A percentile compares a stretch with the other conserved stretches of the same genome.
These are phyloP conservation scores for Oncorhynchus clarkii DNA, from an alignment of 2,113 vertebrate genomes.

Conservation along the genomic window DNA sequence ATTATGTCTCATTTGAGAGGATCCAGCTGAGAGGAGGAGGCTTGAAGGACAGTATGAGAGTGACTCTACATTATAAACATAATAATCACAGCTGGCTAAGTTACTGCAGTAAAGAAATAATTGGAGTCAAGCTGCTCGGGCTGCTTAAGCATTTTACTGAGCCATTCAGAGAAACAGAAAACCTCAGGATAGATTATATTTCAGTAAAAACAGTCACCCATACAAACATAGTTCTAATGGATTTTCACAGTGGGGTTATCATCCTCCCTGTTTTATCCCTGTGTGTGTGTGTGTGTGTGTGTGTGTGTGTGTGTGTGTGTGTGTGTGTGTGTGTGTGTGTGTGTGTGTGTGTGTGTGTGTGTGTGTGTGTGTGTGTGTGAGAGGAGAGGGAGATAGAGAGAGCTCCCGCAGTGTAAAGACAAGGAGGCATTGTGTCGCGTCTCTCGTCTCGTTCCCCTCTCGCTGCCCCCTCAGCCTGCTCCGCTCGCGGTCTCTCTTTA, in stretches of 20 bases:
- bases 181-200: constrained; percentile 53
- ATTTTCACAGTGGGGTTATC: constrained; percentile 41
- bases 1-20: constrained; percentile 67
- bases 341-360: constrained; percentile 29
- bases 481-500: constrained; percentile 13
- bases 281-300: constrained; percentile 19
- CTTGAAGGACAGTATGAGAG: constrained; percentile 65
- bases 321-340: constrained; percentile 32
- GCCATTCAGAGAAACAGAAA: constrained; percentile 55
- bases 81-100: constrained; percentile 70
- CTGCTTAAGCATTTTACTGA: constrained; percentile 58
- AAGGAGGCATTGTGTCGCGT: constrained; percentile 38
- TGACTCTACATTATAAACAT: constrained; percentile 69
- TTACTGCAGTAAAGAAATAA: constrained; percentile 63
- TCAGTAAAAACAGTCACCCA: constrained; percentile 5
- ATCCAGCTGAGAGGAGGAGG: constrained; percentile 53
- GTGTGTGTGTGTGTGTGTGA: constrained; percentile 21
- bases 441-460: constrained; percentile 27
- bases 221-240: constrained; percentile 3
- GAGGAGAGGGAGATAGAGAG: constrained; percentile 30
- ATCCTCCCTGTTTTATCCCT: constrained; percentile 26
- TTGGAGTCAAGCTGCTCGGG: constrained; percentile 64
- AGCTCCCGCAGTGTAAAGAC: constrained; percentile 38
- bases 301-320: constrained; percentile 32
- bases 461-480: background rate